Evolutionary conservation across 2,113 vertebrate genomes (phyloP).

Genomic region (Colaptes auratus): DNA sequence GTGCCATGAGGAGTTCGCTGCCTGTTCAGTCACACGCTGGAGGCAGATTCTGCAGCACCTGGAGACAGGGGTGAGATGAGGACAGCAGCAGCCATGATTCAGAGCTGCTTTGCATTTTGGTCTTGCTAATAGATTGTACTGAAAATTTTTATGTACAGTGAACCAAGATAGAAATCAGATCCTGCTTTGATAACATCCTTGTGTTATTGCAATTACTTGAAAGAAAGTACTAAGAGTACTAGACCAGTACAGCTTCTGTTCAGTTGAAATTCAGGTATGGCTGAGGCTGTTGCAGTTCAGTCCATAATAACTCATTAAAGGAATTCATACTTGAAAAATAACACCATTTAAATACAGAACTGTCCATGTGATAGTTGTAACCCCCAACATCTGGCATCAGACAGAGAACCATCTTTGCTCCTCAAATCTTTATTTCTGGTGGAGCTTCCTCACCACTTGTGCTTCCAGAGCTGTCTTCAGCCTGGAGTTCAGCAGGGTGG

Average conservation of each 20-base stretch:
- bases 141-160: background rate
- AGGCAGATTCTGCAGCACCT: conserved; percentile 34
- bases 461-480: background rate
- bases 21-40: background rate
- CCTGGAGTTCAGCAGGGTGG: background rate
- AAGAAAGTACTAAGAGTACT: background rate
- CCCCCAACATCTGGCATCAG: background rate
- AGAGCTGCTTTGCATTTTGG: conserved; percentile 13
- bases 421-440: background rate
- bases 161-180: background rate
- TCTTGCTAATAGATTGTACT: background rate
- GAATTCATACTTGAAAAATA: background rate
- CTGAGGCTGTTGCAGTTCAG: background rate
- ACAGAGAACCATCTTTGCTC: background rate
- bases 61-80: conserved; percentile 39
- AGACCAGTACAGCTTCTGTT: background rate
- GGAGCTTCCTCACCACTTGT: background rate
- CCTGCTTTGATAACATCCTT: background rate
- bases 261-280: background rate
- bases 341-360: background rate
- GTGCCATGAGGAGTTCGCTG: background rate
- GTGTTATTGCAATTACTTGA: background rate
- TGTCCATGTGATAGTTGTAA: background rate
- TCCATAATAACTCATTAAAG: background rate
- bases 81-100: conserved; percentile 8